Base-by-base conservation (phyloP, 2,888 invertebrate species). In the Oxycera nigricornis region DNA sequence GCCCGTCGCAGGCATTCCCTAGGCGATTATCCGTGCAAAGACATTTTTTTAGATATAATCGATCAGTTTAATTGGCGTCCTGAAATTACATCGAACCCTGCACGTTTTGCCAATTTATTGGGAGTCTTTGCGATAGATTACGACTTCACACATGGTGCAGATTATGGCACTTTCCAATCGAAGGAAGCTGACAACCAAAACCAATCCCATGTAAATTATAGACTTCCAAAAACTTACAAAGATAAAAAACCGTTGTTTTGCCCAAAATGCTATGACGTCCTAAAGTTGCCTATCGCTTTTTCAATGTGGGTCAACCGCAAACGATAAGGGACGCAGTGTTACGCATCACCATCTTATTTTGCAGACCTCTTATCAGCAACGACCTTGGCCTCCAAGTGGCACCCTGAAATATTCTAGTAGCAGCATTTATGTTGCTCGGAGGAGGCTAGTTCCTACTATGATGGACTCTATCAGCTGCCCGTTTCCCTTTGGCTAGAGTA, bases 21-120 rank as follows among this genome's bases (percentile, higher is more conserved):
- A 20, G 30, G 39, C 20, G 68, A 52, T 50, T 68, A 50, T 52
- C 52, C 52, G 52, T 68, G 22, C 30, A 17, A 52, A 50, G 68
- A 68, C 52, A 30, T 50, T 68, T 50, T n/a, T 68, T 41, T 41
- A 65, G 65, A 65, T 65, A 65, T 65, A 65, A 65, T 65, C 65
- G 65, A 65, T 65, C 65, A 65, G 65, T 65, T 65, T 65, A 65
- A 65, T 65, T 65, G 65, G 65, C 65, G 65, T 65, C 65, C 24
- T 65, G 65, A 41, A 65, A 65, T 65, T 65, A 41, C 65, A 65
- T 65, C 26, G 65, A 24, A 41, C 65, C 41, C 65, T 28, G 65
- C 65, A 65, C 41, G 65, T 41, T 41, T 65, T 39, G 65, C 65
- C 65, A 65, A 65, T 65, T 39, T 41, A 65, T 65, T 41, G 4